Conservation (phyloP, 1,140 invertebrate species). For the Leguminivora glycinivorella region DNA sequence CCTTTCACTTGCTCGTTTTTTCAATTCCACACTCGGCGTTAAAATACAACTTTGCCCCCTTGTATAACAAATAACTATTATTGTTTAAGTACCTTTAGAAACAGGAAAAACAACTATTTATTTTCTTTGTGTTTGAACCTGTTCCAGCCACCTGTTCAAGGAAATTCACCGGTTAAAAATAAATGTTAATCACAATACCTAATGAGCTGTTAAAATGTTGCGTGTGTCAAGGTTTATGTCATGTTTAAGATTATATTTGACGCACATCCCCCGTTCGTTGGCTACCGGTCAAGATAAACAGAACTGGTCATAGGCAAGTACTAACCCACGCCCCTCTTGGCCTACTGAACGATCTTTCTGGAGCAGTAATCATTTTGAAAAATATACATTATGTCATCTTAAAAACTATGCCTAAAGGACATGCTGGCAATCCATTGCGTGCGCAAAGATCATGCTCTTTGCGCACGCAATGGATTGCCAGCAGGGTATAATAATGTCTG, state of each 20-base stretch:
- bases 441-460: background rate
- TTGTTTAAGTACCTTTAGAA: no score
- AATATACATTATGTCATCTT: background rate
- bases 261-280: slow-evolving; percentile 41
- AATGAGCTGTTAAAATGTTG: slow-evolving; percentile 15
- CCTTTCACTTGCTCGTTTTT: no score
- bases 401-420: background rate
- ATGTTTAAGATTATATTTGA: slow-evolving; percentile 37
- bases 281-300: slow-evolving; percentile 57
- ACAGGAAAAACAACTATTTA: no score
- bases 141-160: no score
- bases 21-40: no score
- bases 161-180: background rate
- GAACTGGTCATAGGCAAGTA: slow-evolving; percentile 18
- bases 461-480: no score
- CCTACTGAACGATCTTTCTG: slow-evolving; percentile 14
- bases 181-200: background rate
- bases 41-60: no score
- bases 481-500: no score
- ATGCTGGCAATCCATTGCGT: background rate
- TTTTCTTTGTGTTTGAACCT: no score
- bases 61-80: no score
- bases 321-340: slow-evolving; percentile 16
- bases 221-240: slow-evolving; percentile 47
- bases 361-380: background rate